Conservation (phyloP, 2,888 invertebrate species). For the Saturnia pavonia region DNA sequence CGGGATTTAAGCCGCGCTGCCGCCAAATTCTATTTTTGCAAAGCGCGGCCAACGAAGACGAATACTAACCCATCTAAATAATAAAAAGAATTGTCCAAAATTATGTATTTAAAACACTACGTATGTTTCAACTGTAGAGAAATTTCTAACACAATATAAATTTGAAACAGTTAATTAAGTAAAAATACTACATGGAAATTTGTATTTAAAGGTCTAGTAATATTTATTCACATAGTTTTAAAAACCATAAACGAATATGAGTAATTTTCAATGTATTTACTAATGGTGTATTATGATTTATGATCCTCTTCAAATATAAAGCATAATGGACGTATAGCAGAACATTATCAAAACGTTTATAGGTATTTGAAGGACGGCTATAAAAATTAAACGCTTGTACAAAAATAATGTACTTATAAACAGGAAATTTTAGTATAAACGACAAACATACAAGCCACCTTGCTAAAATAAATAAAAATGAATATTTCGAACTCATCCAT, state of each 20-base stretch:
- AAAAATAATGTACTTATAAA: constrained; percentile 24
- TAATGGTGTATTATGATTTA: constrained; percentile 66
- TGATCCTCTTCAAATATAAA: constrained; percentile 49
- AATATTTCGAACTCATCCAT: background rate
- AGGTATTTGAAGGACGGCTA: constrained; percentile 35
- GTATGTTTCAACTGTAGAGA: constrained; percentile 30
- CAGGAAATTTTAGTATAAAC: background rate
- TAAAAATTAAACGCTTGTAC: constrained; percentile 35
- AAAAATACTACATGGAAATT: background rate
- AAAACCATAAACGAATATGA: constrained; percentile 20
- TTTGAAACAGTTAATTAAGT: background rate
- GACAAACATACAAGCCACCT: background rate
- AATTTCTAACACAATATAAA: constrained; percentile 30
- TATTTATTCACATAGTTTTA: background rate
- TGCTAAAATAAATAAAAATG: background rate
- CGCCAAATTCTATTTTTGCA: constrained; percentile 81
- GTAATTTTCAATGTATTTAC: constrained; percentile 43
- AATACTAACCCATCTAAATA: constrained; percentile 69
- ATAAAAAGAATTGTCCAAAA: constrained; percentile 58
- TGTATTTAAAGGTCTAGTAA: too few species aligned
- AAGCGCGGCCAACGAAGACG: constrained; percentile 73
- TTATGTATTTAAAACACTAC: constrained; percentile 43
- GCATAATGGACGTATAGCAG: constrained; percentile 52
- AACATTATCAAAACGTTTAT: constrained; percentile 63
- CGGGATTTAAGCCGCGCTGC: constrained; percentile 70